Evolutionary conservation across 2,113 vertebrate species (phyloP), one percentile per base, ranked within the genome.

Genomic region (Drymodes brunneopygia): DNA sequence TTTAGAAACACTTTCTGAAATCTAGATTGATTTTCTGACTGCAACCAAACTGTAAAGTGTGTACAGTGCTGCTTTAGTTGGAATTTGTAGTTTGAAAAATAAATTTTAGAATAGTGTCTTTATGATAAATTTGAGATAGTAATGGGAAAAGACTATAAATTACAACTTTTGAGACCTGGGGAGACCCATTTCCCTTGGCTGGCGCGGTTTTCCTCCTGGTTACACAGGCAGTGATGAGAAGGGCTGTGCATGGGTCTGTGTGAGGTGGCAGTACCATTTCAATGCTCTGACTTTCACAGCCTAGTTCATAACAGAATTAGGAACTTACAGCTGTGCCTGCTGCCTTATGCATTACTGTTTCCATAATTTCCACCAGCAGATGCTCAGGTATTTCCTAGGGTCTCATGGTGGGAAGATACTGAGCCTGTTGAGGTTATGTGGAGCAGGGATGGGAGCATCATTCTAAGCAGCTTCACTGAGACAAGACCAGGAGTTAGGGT

Each of bases 21-120:
- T 87, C 35, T 47, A 50, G 45, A 75, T 72, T 84, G 27, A 22
- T 82, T 92, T 85, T 84, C 48, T 87, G 45, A 80, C 33, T 84
- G 42, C 19, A 84, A 28, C 33, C 38, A 83, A 93, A 86, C 60
- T 94, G 54, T 73, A 78, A 74, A 90, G 31, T 71, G 12, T 70
- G 47, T 89, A 92, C 42, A 78, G 73, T 67, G 78, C 23, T 92
- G n/a, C 86, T 94, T 90, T 66, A 86, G 56, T 64, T 80, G 36
- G 56, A 86, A 67, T 48, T 88, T 88, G 67, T 90, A 88, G 38
- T 64, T 72, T 85, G 78, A 73, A 90, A 91, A 88, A 50, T 28
- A n/a, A 54, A 77, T 85, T 92, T 24, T 85, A 90, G 86, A 77
- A 10, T 89, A 53, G 58, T n/a, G 36, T 60, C 8, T 83, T 77